Conservation (phyloP, 1,140 invertebrate genomes). For the Diuraphis noxia region DNA sequence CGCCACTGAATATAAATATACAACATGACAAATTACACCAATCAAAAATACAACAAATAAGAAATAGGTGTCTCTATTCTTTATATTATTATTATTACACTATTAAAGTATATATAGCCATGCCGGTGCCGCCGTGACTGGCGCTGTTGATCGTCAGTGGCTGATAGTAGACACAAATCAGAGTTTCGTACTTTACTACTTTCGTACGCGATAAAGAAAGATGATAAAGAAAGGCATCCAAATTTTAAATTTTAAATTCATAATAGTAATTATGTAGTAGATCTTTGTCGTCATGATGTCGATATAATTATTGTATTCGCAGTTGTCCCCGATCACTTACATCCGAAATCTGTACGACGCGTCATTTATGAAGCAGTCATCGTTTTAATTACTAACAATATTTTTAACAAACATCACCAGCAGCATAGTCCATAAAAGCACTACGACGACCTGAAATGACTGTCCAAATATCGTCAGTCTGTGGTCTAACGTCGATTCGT, state of each 20-base stretch:
- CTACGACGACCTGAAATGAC: background rate
- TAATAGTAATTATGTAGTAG: background rate
- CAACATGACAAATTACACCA: no score
- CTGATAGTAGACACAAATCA: background rate
- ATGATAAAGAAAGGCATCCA: background rate
- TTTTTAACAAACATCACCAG: background rate
- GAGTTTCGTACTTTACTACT: background rate
- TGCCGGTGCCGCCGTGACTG: background rate
- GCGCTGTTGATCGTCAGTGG: background rate
- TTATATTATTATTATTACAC: no score
- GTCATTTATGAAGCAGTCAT: background rate
- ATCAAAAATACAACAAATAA: no score
- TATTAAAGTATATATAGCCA: background rate
- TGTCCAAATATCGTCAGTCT: background rate
- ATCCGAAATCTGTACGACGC: background rate
- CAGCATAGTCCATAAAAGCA: background rate
- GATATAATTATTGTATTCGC: background rate
- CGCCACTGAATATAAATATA: no score
- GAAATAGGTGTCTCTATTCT: no score
- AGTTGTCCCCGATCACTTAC: background rate
- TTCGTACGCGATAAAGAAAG: background rate
- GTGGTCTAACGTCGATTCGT: background rate
- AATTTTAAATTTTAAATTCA: conserved; percentile 1
- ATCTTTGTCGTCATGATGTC: background rate
- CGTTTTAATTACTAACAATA: background rate